These are phyloP conservation scores for Myiagra hebetior DNA, from an alignment of 2,113 vertebrate genomes.

Conservation along the genomic window DNA sequence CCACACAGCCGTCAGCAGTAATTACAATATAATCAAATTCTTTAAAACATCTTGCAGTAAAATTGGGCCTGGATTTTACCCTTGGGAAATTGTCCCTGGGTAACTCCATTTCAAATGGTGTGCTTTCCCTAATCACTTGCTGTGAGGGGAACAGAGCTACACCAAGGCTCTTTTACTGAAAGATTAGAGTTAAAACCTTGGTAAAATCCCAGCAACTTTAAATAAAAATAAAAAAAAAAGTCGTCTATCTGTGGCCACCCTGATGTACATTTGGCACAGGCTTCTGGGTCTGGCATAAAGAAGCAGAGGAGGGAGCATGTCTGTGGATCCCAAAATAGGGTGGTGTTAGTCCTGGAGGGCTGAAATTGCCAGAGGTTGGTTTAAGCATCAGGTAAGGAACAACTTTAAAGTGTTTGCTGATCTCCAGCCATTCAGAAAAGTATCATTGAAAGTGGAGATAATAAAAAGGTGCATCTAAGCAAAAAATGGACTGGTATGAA, in stretches of 20 bases:
- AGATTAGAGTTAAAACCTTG: background rate
- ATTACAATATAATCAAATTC: background rate
- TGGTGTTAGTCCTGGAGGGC: background rate
- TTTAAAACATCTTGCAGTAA: background rate
- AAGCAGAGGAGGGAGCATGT: background rate
- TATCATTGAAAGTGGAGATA: background rate
- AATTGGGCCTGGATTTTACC: background rate
- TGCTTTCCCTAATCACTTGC: background rate
- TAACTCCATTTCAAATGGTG: background rate
- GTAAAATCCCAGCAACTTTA: background rate
- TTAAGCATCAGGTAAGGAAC: background rate
- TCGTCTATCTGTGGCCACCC: background rate
- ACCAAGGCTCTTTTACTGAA: background rate
- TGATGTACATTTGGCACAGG: background rate
- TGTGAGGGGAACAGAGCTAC: background rate
- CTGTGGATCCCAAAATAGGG: background rate
- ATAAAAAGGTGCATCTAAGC: background rate
- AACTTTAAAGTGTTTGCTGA: background rate
- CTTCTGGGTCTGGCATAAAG: background rate
- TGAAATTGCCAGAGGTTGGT: background rate
- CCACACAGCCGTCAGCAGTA: background rate
- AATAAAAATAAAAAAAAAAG: background rate
- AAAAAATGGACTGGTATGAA: background rate
- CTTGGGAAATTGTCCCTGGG: background rate
- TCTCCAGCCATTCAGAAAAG: background rate